Evolutionary conservation across 2,113 vertebrate species (phyloP), one percentile per base, ranked within the genome.

Genomic region (Maccullochella peelii): DNA sequence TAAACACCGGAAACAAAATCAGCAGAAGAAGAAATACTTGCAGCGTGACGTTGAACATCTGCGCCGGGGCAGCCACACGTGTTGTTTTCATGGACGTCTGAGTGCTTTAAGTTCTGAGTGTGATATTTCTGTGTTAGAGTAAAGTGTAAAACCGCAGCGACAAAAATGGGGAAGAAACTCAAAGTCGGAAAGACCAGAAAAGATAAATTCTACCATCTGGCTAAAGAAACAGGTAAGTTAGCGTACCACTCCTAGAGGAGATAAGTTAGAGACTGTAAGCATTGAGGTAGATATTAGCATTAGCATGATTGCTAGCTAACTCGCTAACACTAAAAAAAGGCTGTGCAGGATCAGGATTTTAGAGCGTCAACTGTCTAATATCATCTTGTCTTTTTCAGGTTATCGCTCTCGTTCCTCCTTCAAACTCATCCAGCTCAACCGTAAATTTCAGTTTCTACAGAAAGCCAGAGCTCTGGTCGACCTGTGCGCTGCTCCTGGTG

Each of bases 331-430:
- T 23, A 7, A 6, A 49, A 25, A 52, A 16, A 25, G 3, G 21
- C 16, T 5, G 27, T 47, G 27, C 38, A n/a, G 20, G 16, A 12
- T 54, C 6, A 1, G 27, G 14, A 25, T 54, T 69, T 40, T 11
- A 27, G 2, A 30, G 16, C 16, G 21, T 36, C 12, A 59, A 1
- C 15, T 27, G 21, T 73, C 10, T 61, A 4, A 42, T 49, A 14
- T 59, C 6, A 3, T 15, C 0, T 73, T 27, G 21, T 86, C 9
- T 18, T 5, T 21, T 54, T 7, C 85, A 99, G 98, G 98, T 18
- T 99, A 99, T 85, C 97, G 98, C 4, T 99, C 98, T 66, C 97
- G 98, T 47, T 99, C 98, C 0, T 97, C 98, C 33, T 99, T 99
- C 91, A 99, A 99, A 54, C 95, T 99, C n/a, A 98, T 99, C 16